Percentiles rank a stretch among this genome's conserved stretches.
Conservation (phyloP, 2,797 vertebrate species). For the Neosilurus mollespiculum region DNA sequence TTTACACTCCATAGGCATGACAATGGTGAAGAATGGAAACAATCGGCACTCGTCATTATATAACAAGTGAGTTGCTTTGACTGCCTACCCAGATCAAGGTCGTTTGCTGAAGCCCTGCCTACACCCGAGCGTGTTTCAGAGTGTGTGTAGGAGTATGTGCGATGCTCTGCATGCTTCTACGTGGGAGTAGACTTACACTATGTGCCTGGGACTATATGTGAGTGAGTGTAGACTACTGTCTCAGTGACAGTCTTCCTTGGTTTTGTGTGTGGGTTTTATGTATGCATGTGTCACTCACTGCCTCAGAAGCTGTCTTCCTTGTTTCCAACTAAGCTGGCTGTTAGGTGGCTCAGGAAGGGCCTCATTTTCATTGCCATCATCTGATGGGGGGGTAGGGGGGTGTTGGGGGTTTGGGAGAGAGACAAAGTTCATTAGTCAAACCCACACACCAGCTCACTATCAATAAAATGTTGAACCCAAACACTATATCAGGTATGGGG, state of each 20-base stretch:
- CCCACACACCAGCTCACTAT: background rate
- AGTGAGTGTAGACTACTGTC: constrained; percentile 17
- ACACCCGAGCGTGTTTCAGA: background rate
- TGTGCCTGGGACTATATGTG: constrained; percentile 4
- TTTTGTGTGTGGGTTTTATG: constrained; percentile 8
- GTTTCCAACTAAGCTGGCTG: constrained; percentile 98
- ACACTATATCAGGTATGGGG: background rate
- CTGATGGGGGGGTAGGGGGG: constrained; percentile 74
- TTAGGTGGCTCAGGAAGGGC: constrained; percentile 81
- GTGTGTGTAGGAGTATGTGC: constrained; percentile 40
- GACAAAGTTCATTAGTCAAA: constrained; percentile 38
- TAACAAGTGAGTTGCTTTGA: constrained; percentile 11
- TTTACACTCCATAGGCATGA: background rate
- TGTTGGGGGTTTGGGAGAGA: background rate
- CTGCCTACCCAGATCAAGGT: constrained; percentile 31
- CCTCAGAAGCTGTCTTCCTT: constrained; percentile 94
- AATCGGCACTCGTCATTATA: constrained; percentile 28
- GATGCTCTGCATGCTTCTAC: constrained; percentile 23
- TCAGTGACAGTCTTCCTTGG: constrained; percentile 10
- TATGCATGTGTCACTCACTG: constrained; percentile 80
- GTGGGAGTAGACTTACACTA: constrained; percentile 26
- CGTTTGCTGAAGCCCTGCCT: constrained; percentile 25
- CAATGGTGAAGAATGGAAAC: constrained; percentile 2
- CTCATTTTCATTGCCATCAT: constrained; percentile 95
- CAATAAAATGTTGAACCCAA: background rate